A percentile compares a stretch with the other conserved stretches of the same genome.
Conservation (phyloP, 2,797 vertebrate species). For the Rousettus madagascariensis region DNA sequence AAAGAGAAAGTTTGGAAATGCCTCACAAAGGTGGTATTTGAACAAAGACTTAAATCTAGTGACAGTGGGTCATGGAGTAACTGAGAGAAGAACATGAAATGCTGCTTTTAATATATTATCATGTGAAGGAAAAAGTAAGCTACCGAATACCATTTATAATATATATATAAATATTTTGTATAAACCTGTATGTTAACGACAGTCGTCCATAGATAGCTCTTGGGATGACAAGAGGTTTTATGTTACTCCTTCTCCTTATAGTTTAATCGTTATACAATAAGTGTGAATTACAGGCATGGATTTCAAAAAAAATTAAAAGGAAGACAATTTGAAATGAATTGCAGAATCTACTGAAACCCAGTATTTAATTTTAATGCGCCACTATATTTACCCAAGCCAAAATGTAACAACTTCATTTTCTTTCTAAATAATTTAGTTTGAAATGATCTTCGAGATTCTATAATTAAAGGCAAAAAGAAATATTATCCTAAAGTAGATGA, state of each 20-base stretch:
- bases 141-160: neutral
- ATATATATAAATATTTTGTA: neutral
- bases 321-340: constrained; percentile 61
- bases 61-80: neutral
- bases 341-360: constrained; percentile 58
- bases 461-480: constrained; percentile 60
- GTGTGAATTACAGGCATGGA: constrained; percentile 13
- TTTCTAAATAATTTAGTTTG: constrained; percentile 67
- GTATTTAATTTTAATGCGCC: constrained; percentile 71
- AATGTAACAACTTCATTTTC: constrained; percentile 68
- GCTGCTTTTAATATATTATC: neutral
- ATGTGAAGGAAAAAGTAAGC: neutral
- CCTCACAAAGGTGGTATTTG: neutral
- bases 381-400: constrained; percentile 73
- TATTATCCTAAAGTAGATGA: constrained; percentile 57
- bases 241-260: neutral
- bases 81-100: neutral
- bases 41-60: neutral
- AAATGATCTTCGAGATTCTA: constrained; percentile 65
- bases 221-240: neutral
- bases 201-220: neutral
- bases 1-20: neutral
- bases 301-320: constrained; percentile 53
- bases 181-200: neutral
- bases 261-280: constrained; percentile 54